phyloP scores from a whole-genome alignment of 2,888 invertebrate species.

The Isoperla grammatica region DNA sequence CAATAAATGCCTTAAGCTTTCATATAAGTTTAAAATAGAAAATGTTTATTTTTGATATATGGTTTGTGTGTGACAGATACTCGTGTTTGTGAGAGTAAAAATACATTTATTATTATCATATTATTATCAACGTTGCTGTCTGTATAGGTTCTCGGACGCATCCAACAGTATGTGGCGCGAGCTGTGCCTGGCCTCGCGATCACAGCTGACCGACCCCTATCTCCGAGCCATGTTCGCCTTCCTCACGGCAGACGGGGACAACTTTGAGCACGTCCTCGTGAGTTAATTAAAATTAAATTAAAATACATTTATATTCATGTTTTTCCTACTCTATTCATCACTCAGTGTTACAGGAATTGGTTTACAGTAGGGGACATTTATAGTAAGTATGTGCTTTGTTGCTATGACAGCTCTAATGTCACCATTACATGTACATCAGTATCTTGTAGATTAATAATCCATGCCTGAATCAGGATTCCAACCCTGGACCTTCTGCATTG shows the following conservation, averaged over 20 bases:
- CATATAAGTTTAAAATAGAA: not conserved
- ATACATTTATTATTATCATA: not conserved
- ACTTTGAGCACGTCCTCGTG: constrained; percentile 71
- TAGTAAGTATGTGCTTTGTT: no score
- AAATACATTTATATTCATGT: not conserved
- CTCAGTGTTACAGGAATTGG: no score
- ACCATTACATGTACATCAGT: no score
- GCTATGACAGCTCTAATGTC: no score
- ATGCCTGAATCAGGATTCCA: no score
- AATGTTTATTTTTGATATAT: not conserved
- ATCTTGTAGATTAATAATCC: no score
- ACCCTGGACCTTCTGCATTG: no score
- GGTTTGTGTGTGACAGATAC: no score
- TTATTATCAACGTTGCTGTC: no score
- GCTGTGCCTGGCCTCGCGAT: constrained; percentile 65
- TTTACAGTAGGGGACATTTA: no score
- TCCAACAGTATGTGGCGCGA: constrained; percentile 73
- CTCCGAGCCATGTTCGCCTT: constrained; percentile 87
- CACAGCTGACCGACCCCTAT: constrained; percentile 82
- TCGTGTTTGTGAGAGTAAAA: not conserved
- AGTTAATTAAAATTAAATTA: no score
- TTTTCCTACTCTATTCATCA: constrained; percentile 24
- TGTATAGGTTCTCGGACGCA: constrained; percentile 80
- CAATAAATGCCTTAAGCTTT: not conserved
- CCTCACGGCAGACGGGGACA: constrained; percentile 72